Evolutionary conservation across 1,140 invertebrate genomes (phyloP).

Genomic region (Brachionus rotundiformis): DNA sequence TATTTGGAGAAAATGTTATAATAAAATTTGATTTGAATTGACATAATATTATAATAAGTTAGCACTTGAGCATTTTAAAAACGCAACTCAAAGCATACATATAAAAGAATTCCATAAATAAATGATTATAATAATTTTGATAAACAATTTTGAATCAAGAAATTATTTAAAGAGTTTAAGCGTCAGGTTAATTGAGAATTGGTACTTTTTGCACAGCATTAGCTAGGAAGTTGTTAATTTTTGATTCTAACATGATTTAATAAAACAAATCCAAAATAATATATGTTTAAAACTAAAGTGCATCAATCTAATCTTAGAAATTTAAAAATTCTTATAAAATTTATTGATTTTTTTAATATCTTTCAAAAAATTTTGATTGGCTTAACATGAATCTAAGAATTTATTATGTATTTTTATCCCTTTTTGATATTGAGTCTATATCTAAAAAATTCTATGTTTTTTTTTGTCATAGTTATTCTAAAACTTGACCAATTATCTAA

Average conservation of each 20-base stretch:
- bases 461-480: background rate
- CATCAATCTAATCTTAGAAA: slow-evolving; percentile 42
- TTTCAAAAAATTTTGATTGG: background rate
- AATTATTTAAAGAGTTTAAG: slow-evolving; percentile 14
- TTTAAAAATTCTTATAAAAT: slow-evolving; percentile 16
- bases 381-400: slow-evolving; percentile 9
- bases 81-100: background rate
- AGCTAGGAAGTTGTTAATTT: background rate
- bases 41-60: slow-evolving; percentile 36
- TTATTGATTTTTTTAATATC: slow-evolving; percentile 45
- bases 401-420: background rate
- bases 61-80: background rate
- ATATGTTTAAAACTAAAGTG: slow-evolving; percentile 19
- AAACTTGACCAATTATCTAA: too few relatives aligned
- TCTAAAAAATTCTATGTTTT: background rate
- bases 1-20: background rate
- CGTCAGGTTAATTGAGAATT: background rate
- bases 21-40: slow-evolving; percentile 3
- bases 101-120: slow-evolving; percentile 23
- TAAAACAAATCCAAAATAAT: background rate
- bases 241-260: background rate
- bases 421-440: background rate
- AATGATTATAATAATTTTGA: slow-evolving; percentile 48
- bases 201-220: background rate
- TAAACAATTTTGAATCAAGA: slow-evolving; percentile 37